Base-by-base conservation (phyloP, 1,140 invertebrate species). In the Sipha flava region DNA sequence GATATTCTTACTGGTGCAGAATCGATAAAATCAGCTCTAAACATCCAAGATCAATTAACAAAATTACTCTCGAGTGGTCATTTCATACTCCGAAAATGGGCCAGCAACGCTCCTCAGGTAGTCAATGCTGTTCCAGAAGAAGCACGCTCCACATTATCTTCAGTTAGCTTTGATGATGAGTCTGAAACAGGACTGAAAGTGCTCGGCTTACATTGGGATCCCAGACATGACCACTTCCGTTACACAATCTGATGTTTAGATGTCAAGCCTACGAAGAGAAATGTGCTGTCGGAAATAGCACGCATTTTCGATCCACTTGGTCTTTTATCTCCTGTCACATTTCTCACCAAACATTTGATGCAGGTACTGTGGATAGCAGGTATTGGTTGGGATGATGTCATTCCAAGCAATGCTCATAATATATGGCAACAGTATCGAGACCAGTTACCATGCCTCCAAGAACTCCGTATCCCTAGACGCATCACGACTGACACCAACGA, bases 401-500 rank as follows among this genome's bases (percentile, higher is more conserved):
- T 72, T 26, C 68, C 80, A 23, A 4, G 7, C 2, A 23, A 59
- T 29, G 16, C 29, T 29, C 16, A 29, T 29, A 31, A 16, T 0
- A 59, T 59, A 18, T 59, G 57, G 57, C 23, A 59, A 31, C 23
- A 31, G 57, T 59, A 29, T 59, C 57, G 29, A 1, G 23, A 59
- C 10, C 9, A 59, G 26, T 31, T 59, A 16, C 23, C 23, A 18
- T 59, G 26, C 26, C 12, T 59, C 12, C 57, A 59, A 18, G 29
- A 26, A 59, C 29, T 59, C 2, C 10, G 3, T 31, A 59, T 59
- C 16, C 26, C 57, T 14, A 57, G n/a, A n/a, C n/a, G n/a, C n/a
- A n/a, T n/a, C n/a, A n/a, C n/a, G n/a, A n/a, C 86, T 45, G 86
- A 86, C 6, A 87, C 88, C 83, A 79, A 83, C 7, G 73, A 83